Evolutionary conservation across 2,797 vertebrate genomes (phyloP).

Genomic region (Psittacula derbiana): DNA sequence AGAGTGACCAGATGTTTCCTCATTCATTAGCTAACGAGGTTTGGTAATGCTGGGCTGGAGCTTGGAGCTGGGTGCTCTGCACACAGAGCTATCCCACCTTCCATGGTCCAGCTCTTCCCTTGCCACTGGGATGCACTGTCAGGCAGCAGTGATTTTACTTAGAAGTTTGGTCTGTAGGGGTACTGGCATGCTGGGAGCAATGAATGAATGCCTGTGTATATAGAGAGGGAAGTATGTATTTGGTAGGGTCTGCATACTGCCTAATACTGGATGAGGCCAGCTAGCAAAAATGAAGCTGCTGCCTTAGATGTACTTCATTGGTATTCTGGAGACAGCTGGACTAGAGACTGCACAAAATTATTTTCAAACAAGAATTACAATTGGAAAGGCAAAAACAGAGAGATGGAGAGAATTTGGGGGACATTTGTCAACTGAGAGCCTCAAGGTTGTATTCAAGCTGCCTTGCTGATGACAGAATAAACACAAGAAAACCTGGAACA

Average conservation of each 20-base stretch:
- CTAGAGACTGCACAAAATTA: conserved; percentile 47
- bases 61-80: neutral
- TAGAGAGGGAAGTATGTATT: neutral
- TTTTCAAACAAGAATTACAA: conserved; percentile 57
- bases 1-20: neutral
- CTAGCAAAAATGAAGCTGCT: neutral
- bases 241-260: neutral
- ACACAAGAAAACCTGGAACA: conserved; percentile 14
- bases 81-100: neutral
- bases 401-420: neutral
- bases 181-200: neutral
- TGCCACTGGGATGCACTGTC: neutral
- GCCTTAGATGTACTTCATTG: conserved; percentile 33
- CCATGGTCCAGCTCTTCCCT: neutral
- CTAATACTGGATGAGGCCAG: neutral
- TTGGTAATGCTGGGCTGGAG: neutral
- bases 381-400: conserved; percentile 39
- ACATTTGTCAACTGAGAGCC: conserved; percentile 38
- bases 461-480: neutral
- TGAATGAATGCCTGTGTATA: neutral
- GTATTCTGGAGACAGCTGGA: conserved; percentile 45
- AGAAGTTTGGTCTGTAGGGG: neutral
- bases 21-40: neutral
- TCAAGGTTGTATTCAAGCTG: neutral
- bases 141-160: neutral